Evolutionary conservation across 2,113 vertebrate genomes (phyloP).

Genomic region (Nerophis ophidion): DNA sequence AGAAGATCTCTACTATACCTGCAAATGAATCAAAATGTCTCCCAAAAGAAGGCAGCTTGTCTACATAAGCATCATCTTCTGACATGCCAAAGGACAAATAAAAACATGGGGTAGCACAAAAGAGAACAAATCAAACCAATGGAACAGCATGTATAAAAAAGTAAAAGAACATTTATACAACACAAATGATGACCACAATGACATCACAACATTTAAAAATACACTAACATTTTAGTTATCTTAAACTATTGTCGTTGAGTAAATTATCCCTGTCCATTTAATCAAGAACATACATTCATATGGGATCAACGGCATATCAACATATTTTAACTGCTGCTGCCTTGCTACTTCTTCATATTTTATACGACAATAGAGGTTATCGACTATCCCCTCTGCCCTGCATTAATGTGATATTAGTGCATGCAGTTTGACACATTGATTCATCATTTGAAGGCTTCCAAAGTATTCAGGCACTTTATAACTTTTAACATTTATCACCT

Average conservation of each 20-base stretch:
- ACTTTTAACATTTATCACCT: background rate
- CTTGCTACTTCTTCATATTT: background rate
- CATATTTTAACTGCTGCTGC: slow-evolving; percentile 28
- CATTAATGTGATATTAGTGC: slow-evolving; percentile 14
- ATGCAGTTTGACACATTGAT: slow-evolving; percentile 5
- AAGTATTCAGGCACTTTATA: slow-evolving; percentile 6
- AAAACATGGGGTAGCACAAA: slow-evolving; percentile 49
- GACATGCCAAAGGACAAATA: slow-evolving; percentile 71
- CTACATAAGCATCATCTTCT: slow-evolving; percentile 89
- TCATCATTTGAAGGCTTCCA: slow-evolving; percentile 12
- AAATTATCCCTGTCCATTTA: background rate
- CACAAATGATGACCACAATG: slow-evolving; percentile 7
- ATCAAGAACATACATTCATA: slow-evolving; percentile 9
- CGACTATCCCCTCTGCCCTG: slow-evolving; percentile 17
- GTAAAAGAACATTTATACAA: background rate
- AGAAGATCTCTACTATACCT: slow-evolving; percentile 75
- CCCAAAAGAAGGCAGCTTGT: slow-evolving; percentile 86
- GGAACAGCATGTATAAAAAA: slow-evolving; percentile 17
- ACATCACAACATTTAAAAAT: slow-evolving; percentile 15
- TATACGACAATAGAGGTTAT: background rate
- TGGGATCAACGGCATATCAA: background rate
- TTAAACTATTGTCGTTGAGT: too few relatives aligned
- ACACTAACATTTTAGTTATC: background rate
- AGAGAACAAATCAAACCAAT: slow-evolving; percentile 36
- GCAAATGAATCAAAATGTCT: slow-evolving; percentile 80